Conservation (phyloP, 2,888 invertebrate species). For the Drosophila neutralis region DNA sequence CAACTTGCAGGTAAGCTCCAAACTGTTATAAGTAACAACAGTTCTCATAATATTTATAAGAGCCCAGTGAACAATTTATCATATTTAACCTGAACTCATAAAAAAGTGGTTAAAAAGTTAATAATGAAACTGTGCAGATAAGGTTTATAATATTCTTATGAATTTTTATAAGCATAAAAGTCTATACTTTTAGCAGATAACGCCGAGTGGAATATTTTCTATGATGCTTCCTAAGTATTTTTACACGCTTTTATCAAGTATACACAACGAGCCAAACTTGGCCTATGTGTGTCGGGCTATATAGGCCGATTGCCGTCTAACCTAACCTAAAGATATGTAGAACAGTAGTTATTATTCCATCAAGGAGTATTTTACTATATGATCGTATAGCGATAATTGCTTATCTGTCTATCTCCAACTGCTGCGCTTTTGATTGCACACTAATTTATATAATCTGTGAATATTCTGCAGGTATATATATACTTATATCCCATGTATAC, state of each 20-base stretch:
- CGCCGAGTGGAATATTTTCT: neutral
- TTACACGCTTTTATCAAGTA: neutral
- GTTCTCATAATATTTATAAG: neutral
- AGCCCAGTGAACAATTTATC: neutral
- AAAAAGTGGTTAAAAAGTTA: neutral
- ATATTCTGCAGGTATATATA: slow-evolving; percentile 25
- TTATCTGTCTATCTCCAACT: slow-evolving; percentile 17
- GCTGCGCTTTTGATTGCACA: slow-evolving; percentile 30
- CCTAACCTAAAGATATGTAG: neutral
- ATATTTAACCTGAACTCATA: neutral
- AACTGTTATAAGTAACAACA: neutral
- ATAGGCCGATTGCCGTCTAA: too few relatives aligned
- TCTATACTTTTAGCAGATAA: neutral
- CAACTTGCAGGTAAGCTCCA: neutral
- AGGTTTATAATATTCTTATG: neutral
- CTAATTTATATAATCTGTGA: slow-evolving; percentile 61
- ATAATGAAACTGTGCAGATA: neutral
- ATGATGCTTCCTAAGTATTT: neutral
- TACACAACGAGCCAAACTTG: neutral
- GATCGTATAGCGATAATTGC: neutral
- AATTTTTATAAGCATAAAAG: too few relatives aligned
- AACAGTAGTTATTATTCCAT: neutral
- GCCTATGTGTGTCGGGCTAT: too few relatives aligned
- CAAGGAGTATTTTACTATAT: neutral
- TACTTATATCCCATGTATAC: neutral